These are phyloP conservation scores for Clupea harengus DNA, from an alignment of 2,113 vertebrate genomes.

Conservation along the genomic window DNA sequence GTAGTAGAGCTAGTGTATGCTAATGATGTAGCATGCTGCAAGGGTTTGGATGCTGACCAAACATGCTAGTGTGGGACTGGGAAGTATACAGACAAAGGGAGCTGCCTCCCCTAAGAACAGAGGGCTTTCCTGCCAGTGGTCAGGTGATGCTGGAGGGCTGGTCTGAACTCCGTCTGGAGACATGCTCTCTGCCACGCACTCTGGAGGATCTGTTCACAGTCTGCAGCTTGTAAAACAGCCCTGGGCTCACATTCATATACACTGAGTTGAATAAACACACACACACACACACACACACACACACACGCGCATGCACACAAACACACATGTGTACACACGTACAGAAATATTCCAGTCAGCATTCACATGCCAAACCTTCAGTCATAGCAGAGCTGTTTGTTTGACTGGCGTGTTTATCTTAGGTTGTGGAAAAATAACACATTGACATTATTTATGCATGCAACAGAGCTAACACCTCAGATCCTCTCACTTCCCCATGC, in stretches of 20 bases:
- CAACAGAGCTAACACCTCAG: not conserved
- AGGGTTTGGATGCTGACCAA: not conserved
- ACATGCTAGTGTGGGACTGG: not conserved
- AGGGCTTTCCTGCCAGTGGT: not conserved
- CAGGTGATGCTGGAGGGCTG: conserved; percentile 9
- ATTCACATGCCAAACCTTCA: not conserved
- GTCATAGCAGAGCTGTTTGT: not conserved
- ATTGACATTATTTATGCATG: conserved; percentile 11
- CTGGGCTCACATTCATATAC: not conserved
- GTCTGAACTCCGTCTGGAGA: not conserved
- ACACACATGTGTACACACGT: not conserved
- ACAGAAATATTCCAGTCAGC: not conserved
- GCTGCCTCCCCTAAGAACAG: not conserved
- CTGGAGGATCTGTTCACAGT: not conserved
- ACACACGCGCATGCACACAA: not conserved
- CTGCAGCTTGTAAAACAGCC: not conserved
- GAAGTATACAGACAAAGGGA: not conserved
- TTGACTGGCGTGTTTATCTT: conserved; percentile 2
- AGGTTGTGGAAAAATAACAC: not conserved
- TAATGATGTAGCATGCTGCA: not conserved
- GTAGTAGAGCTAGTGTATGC: not conserved
- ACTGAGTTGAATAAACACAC: not conserved
- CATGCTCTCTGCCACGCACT: not conserved
- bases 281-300: not conserved
- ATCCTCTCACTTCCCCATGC: not conserved